phyloP scores from a whole-genome alignment of 2,797 vertebrate genomes.

The Malacoraja senta region DNA sequence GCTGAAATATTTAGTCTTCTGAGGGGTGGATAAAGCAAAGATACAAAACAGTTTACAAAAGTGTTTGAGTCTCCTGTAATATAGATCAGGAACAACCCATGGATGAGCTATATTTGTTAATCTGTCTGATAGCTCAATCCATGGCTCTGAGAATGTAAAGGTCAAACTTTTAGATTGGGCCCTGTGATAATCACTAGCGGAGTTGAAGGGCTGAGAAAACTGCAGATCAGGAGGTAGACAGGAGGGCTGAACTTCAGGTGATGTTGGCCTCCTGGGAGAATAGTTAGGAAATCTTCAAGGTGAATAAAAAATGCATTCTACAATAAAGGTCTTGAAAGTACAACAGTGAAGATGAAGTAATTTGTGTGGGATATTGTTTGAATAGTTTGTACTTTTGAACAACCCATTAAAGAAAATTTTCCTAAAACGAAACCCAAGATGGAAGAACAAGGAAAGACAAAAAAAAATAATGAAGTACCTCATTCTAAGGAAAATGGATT shows the following conservation, averaged over 20 bases:
- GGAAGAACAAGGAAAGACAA: too few relatives aligned
- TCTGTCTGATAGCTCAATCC: not conserved
- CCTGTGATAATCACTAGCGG: too few relatives aligned
- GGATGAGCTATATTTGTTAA: not conserved
- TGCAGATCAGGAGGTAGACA: too few relatives aligned
- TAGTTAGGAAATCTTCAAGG: too few relatives aligned
- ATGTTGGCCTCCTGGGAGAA: too few relatives aligned
- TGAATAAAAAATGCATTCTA: not conserved
- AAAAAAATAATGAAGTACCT: not conserved
- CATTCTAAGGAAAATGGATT: not conserved
- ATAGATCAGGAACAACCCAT: not conserved
- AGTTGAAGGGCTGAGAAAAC: too few relatives aligned
- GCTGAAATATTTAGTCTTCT: not conserved
- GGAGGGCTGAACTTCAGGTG: too few relatives aligned
- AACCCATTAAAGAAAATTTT: not conserved
- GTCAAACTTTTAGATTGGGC: not conserved
- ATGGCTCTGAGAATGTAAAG: not conserved
- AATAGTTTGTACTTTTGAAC: not conserved
- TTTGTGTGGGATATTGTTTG: not conserved
- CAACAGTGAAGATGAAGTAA: not conserved
- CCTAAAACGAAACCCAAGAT: not conserved
- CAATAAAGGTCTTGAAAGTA: not conserved
- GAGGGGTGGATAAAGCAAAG: not conserved
- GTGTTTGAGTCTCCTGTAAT: not conserved
- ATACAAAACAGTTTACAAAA: too few relatives aligned